These are phyloP conservation scores for Chelmon rostratus DNA, from an alignment of 2,797 vertebrate genomes.

Conservation along the genomic window DNA sequence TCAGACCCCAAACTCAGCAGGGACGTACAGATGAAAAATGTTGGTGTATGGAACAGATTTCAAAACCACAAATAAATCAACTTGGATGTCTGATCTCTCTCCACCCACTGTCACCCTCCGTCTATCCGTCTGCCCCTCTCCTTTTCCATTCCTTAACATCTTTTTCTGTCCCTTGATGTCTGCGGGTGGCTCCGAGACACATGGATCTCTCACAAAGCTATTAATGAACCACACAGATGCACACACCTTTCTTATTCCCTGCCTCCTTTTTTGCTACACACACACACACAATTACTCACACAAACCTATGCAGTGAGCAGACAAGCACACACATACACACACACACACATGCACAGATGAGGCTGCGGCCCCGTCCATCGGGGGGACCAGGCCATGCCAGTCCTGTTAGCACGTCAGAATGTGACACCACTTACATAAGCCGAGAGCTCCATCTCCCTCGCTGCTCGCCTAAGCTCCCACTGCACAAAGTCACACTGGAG, in stretches of 20 bases:
- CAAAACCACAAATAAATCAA: constrained; percentile 63
- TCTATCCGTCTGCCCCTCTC: constrained; percentile 27
- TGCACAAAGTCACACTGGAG: constrained; percentile 67
- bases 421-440: constrained; percentile 73
- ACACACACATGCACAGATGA: constrained; percentile 20
- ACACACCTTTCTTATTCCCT: not conserved
- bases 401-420: constrained; percentile 62
- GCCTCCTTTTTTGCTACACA: constrained; percentile 7
- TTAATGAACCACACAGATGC: constrained; percentile 52
- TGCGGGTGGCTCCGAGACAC: constrained; percentile 36
- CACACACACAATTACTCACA: not conserved
- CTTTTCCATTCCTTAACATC: constrained; percentile 24
- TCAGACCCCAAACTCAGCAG: constrained; percentile 26
- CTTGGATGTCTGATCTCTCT: constrained; percentile 55
- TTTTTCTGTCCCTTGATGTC: constrained; percentile 44
- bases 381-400: constrained; percentile 46
- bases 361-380: constrained; percentile 13
- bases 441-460: constrained; percentile 51
- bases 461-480: constrained; percentile 58
- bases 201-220: constrained; percentile 36
- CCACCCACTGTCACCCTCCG: constrained; percentile 48
- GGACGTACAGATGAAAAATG: constrained; percentile 41
- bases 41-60: constrained; percentile 50
- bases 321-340: constrained; percentile 15
- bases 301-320: constrained; percentile 11